phyloP scores from a whole-genome alignment of 2,888 invertebrate genomes.

The Caenorhabditis wallacei region DNA sequence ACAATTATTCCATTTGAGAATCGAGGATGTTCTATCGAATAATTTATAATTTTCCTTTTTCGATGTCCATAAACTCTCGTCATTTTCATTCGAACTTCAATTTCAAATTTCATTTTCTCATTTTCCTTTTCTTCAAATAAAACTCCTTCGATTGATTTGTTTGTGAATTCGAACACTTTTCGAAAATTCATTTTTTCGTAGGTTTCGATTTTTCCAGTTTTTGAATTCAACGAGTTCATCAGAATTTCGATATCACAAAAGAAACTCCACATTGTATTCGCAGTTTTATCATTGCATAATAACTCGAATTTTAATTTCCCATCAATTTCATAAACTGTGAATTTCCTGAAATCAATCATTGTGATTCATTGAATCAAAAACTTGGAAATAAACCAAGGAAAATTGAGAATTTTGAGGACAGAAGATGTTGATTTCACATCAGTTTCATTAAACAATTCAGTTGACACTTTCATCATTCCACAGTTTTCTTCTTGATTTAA shows the following conservation, averaged over 20 bases:
- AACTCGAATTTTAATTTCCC: slow-evolving; percentile 5
- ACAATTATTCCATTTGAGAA: slow-evolving; percentile 23
- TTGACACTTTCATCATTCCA: slow-evolving; percentile 2
- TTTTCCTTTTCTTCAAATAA: neutral
- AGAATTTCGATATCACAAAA: neutral
- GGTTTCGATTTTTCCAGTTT: neutral
- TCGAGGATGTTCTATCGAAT: slow-evolving; percentile 13
- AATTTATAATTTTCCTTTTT: slow-evolving; percentile 34
- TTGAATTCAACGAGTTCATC: neutral
- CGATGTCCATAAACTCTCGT: slow-evolving; percentile 14
- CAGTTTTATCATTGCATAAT: slow-evolving; percentile 28
- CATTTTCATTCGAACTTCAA: slow-evolving; percentile 7
- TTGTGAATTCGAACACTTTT: neutral
- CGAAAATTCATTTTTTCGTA: neutral
- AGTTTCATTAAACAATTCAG: neutral
- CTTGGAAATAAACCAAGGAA: slow-evolving; percentile 30
- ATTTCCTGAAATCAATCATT: slow-evolving; percentile 12
- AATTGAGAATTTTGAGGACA: slow-evolving; percentile 9
- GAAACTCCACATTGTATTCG: slow-evolving; percentile 40
- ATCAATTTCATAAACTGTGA: neutral
- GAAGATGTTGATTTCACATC: neutral
- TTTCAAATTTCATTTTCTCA: neutral
- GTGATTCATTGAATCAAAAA: neutral
- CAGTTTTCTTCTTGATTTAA: neutral
- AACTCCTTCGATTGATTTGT: neutral